Conservation (phyloP, 2,113 vertebrate genomes). For the Pantherophis guttatus region DNA sequence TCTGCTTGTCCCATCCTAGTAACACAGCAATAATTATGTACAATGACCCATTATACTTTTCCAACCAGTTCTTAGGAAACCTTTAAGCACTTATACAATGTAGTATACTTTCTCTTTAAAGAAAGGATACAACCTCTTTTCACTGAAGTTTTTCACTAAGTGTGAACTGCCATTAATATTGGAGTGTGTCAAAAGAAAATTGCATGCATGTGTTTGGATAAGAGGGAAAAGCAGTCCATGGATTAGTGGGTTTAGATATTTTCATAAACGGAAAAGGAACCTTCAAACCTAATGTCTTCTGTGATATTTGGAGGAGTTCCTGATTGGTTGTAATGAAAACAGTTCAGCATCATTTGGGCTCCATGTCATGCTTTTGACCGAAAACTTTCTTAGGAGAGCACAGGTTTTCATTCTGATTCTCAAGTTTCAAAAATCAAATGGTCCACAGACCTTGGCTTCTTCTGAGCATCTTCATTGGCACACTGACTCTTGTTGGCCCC, state of each 20-base stretch:
- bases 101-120: background rate
- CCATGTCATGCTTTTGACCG: constrained; percentile 6
- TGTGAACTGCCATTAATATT: background rate
- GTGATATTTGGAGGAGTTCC: background rate
- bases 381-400: background rate
- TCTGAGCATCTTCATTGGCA: background rate
- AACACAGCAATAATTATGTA: background rate
- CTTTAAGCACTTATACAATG: no score
- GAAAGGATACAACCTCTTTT: background rate
- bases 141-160: background rate
- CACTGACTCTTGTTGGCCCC: background rate
- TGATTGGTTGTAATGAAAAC: constrained; percentile 1
- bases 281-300: background rate
- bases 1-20: background rate
- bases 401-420: constrained; percentile 19
- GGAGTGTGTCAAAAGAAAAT: background rate
- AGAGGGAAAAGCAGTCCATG: background rate
- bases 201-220: background rate
- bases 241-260: background rate
- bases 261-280: background rate
- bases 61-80: background rate
- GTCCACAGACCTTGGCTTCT: constrained; percentile 2
- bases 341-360: constrained; percentile 15
- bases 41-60: background rate
- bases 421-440: constrained; percentile 27